Base-by-base conservation (phyloP, 2,888 invertebrate species). In the Apotomis betuletana region DNA sequence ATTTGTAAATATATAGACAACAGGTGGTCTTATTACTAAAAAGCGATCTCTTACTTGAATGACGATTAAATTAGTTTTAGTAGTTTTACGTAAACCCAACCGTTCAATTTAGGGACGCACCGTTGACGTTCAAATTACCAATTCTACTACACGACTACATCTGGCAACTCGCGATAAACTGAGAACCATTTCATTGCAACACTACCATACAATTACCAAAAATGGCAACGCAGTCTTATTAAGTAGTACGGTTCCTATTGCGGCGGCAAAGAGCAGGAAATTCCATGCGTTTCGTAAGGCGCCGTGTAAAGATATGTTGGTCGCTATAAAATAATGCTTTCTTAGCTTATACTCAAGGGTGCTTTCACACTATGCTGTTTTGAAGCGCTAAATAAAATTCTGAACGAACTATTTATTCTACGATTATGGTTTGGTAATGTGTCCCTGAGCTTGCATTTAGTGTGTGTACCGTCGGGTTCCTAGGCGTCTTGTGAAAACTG, bases 271-370 rank as follows among this genome's bases (percentile, higher is more conserved):
- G 0, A 13, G 63, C 52, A 57, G 55, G 4, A 8, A 55, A 12
- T 46, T 57, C 41, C 3, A 12, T 15, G 65, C 9, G n/a, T 65
- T 27, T 64, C 46, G 44, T 27, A 44, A 8, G 3, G 15, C 8
- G 27, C 5, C 36, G 15, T 5, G 49, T 36, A 62, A 13, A 13
- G 49, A 38, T 12, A 57, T 27, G 15, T 57, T 57, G 49, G 69
- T 27, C 13, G 9, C 46, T 65, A 57, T 57, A 69, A 55, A 62
- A 69, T 69, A 69, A 69, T 62, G 62, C 62, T 55, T 57, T 57
- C 69, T 61, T 61, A 41, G 69, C 69, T 69, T 57, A 38, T 38
- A 55, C 46, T 54, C 49, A 27, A 8, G 46, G 49, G 54, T 54
- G 54, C 44, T 63, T 59, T 27, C 63, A 38, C 63, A 63, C 41